Evolutionary conservation across 2,888 invertebrate genomes (phyloP), one percentile per base, ranked within the genome.

Genomic region (Romanomermis culicivorax): DNA sequence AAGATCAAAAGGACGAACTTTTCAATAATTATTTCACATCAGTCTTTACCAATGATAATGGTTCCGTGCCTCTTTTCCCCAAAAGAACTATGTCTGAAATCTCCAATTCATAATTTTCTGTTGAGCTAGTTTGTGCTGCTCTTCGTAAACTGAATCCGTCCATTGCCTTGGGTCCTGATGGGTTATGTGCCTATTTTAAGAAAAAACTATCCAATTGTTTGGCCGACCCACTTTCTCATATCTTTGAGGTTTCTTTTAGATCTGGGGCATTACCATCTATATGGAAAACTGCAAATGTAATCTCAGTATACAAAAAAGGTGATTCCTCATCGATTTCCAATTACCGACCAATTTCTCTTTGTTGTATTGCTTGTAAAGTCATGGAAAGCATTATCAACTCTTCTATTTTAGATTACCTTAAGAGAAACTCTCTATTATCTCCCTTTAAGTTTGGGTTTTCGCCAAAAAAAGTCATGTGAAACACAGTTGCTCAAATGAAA

Each of bases 261-360:
- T n/a, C n/a, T 23, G 29, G 30, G 7, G 27, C 7, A 14, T 7
- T 51, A 4, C 51, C 51, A 11, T 7, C 11, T 7, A 14, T 51
- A 26, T 51, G 51, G 51, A 29, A n/a, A 7, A n/a, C 17, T 4
- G 51, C 51, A 11, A 11, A 14, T 30, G 30, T 51, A 17, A 23
- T 51, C 20, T 26, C 51, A 14, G 25, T 51, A 23, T 51, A 26
- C 11, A 51, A 51, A 51, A 51, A 51, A 7, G 26, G 23, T 7
- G 51, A 25, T 23, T 7, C 14, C 7, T 7, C 24, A 51, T 11
- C 7, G 7, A n/a, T n/a, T 7, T 7, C 11, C 25, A 51, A 51
- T 25, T 51, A 51, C 26, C 7, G 51, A 17, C 51, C 51, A 7
- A 20, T 51, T 25, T 23, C 24, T 27, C 51, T 51, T n/a, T n/a